Base-by-base conservation (phyloP, 2,113 vertebrate genomes). In the Rana temporaria region DNA sequence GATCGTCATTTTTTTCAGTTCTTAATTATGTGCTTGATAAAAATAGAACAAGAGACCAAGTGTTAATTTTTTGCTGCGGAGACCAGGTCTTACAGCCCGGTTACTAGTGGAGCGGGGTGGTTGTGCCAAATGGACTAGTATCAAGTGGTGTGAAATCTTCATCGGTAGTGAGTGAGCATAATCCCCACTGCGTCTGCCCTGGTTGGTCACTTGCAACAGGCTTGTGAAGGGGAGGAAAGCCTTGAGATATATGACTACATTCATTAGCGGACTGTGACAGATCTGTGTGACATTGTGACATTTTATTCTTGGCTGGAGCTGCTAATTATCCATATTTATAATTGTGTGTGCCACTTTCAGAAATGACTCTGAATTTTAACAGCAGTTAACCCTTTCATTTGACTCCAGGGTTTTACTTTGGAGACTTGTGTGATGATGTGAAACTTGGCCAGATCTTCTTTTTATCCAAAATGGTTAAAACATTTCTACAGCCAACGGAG, bases 181-280 rank as follows among this genome's bases (percentile, higher is more conserved):
- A 22, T 66, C 38, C 63, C 69, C 71, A 59, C 48, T 68, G 60
- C 18, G 2, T 62, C 85, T 84, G 81, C 84, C 68, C 72, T 84
- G 85, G 67, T 74, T 72, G 82, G 86, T 83, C 85, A 76, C 67
- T 86, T 64, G 84, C 78, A 84, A 82, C 66, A 81, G 63, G 69
- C 63, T 82, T 65, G 64, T 85, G 64, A 86, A 82, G 79, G 48
- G 22, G 14, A 0, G 1, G 38, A 57, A 79, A 83, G 81, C 89
- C 86, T 82, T 76, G 69, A 84, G 88, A 85, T 79, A 17, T 0
- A 17, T 0, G 82, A 73, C 87, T 80, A 0, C 75, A 72, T 53
- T 57, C 78, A 65, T 85, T 78, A 85, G 84, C 30, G 52, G 80
- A 42, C 64, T 0, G 8, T 68, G 81, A 60, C 56, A 85, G 84